Conservation (phyloP, 1,140 invertebrate species). For the Brachionus plicatilis region DNA sequence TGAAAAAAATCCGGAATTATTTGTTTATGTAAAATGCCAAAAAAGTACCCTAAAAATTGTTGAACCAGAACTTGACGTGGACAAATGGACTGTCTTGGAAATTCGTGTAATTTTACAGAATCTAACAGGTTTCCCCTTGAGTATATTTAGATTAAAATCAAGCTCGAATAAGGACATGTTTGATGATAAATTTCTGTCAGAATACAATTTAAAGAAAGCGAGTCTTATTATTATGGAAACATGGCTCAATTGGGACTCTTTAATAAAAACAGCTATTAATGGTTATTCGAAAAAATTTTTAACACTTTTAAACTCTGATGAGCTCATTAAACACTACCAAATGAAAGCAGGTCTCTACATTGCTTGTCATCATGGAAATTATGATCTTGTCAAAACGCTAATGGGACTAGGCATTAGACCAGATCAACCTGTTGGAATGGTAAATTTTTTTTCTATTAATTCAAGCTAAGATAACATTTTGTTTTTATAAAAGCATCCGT, state of each 20-base stretch:
- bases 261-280: background rate
- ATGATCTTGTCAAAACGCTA: slow-evolving; percentile 5
- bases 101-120: background rate
- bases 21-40: background rate
- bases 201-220: background rate
- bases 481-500: background rate
- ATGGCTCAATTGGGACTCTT: background rate
- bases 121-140: background rate
- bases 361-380: slow-evolving; percentile 23
- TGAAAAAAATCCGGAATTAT: background rate
- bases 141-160: slow-evolving; percentile 27
- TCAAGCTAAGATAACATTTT: too few species aligned
- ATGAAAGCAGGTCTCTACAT: slow-evolving; percentile 19
- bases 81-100: background rate
- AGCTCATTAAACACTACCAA: background rate
- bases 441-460: background rate
- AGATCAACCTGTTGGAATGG: background rate
- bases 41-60: background rate
- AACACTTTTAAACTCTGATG: background rate
- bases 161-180: background rate
- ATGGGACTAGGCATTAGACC: background rate
- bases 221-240: slow-evolving; percentile 2
- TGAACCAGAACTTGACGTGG: background rate
- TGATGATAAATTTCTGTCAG: background rate
- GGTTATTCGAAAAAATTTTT: slow-evolving; percentile 1